Base-by-base conservation (phyloP, 2,888 invertebrate species). In the Doris montereyensis region DNA sequence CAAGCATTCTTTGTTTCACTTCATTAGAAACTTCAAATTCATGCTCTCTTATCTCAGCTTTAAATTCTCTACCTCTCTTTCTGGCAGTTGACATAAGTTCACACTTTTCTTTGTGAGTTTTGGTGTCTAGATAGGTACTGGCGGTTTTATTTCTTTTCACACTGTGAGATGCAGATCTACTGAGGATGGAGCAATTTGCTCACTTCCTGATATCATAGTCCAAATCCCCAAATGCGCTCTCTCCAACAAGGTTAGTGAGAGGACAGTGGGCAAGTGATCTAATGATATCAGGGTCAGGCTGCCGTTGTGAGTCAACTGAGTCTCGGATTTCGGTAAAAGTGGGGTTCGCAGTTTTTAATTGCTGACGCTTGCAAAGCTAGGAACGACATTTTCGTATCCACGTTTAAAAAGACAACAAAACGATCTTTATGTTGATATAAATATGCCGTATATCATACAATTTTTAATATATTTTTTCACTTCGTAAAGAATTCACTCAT, bases 211-310 rank as follows among this genome's bases (percentile, higher is more conserved):
- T 2, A 17, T 75, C 75, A 65, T 65, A 75, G 26, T 75, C 65
- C 2, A 62, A 75, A 62, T 62, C 75, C 21, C 75, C 34, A 65
- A 75, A 75, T 5, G 65, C 75, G 58, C 75, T 75, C 34, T 75
- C 62, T 2, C 75, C 75, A 62, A 75, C 65, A 21, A 75, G 75
- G 10, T 75, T 75, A 13, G 75, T 75, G 13, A 75, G 17, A 8
- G 62, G 21, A 34, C 75, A 75, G 35, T 75, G 75, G 0, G 32
- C n/a, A n/a, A n/a, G n/a, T n/a, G n/a, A n/a, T n/a, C n/a, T n/a
- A n/a, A n/a, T n/a, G n/a, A n/a, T n/a, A n/a, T n/a, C n/a, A n/a
- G n/a, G n/a, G n/a, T n/a, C n/a, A n/a, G n/a, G n/a, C 8, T 32
- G 4, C n/a, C 1, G 21, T 4, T 1, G 13, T 1, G 13, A 1